Evolutionary conservation across 2,113 vertebrate genomes (phyloP).

Genomic region (Mormyrus iriodes): DNA sequence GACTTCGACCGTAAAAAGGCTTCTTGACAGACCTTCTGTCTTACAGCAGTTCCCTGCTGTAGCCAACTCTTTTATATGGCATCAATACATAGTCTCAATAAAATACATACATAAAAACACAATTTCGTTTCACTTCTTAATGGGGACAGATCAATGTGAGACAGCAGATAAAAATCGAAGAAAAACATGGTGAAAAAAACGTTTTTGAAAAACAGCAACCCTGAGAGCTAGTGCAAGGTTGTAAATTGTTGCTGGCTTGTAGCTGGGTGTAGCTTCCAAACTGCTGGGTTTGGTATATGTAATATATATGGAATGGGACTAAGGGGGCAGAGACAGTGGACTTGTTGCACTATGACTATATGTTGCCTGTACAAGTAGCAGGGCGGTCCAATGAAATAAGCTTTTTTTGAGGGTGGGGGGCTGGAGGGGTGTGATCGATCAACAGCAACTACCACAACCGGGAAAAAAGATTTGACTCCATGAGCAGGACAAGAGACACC

Average conservation of each 20-base stretch:
- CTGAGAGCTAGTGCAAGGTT: conserved; percentile 34
- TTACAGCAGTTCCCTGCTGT: not conserved
- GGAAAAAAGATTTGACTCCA: conserved; percentile 53
- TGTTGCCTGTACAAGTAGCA: conserved; percentile 47
- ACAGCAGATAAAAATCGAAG: conserved; percentile 27
- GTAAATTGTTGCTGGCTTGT: conserved; percentile 45
- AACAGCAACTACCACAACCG: conserved; percentile 38
- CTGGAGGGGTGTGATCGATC: conserved; percentile 30
- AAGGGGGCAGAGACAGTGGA: not conserved
- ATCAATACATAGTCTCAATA: conserved; percentile 24
- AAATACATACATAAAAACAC: conserved; percentile 41
- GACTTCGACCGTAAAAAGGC: not conserved
- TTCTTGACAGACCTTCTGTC: not conserved
- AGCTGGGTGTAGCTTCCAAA: conserved; percentile 42
- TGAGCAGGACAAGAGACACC: conserved; percentile 74
- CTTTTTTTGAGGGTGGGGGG: conserved; percentile 34
- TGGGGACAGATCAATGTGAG: conserved; percentile 44
- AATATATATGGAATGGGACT: conserved; percentile 36
- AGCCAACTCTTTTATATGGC: conserved; percentile 26
- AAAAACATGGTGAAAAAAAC: conserved; percentile 19
- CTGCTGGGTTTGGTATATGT: not conserved
- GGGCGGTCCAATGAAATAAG: conserved; percentile 40
- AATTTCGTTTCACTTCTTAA: conserved; percentile 37
- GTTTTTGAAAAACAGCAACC: conserved; percentile 19
- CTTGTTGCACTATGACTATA: conserved; percentile 52